A percentile compares a stretch with the other conserved stretches of the same genome.
phyloP scores from a whole-genome alignment of 1,140 invertebrate genomes.

The Scaptomyza hsui region DNA sequence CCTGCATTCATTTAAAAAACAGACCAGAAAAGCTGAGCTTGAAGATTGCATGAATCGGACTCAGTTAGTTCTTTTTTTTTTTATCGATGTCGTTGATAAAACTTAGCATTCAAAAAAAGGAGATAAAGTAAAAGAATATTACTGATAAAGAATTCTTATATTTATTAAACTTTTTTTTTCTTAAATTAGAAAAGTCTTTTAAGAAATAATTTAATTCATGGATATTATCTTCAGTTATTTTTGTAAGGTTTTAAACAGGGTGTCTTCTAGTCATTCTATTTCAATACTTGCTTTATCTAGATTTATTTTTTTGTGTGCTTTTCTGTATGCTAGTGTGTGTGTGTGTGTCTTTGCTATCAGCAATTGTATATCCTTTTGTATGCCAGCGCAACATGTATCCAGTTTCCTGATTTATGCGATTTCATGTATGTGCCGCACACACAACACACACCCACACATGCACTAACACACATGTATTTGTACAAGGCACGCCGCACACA shows the following conservation, averaged over 20 bases:
- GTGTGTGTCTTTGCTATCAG: conserved; percentile 36
- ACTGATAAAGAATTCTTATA: no score
- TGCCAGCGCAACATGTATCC: conserved; percentile 26
- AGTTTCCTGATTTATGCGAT: conserved; percentile 63
- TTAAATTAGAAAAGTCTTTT: no score
- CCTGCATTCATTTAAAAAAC: background rate
- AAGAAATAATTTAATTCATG: no score
- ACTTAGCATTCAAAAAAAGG: no score
- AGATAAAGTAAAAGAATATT: no score
- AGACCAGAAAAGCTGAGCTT: background rate
- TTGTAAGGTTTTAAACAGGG: no score
- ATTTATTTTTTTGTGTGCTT: conserved; percentile 1
- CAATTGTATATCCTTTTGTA: conserved; percentile 34
- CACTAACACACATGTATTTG: background rate
- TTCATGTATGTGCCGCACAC: conserved; percentile 57
- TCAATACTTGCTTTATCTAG: background rate
- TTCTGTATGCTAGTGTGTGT: background rate
- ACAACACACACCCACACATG: conserved; percentile 1
- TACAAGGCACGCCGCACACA: conserved; percentile 17
- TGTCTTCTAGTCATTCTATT: no score
- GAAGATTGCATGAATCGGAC: background rate
- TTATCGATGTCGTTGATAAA: no score
- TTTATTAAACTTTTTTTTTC: no score
- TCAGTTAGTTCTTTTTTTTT: conserved; percentile 1
- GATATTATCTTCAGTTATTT: no score